Evolutionary conservation across 2,797 vertebrate genomes (phyloP).

Genomic region (Caiman crocodilus): DNA sequence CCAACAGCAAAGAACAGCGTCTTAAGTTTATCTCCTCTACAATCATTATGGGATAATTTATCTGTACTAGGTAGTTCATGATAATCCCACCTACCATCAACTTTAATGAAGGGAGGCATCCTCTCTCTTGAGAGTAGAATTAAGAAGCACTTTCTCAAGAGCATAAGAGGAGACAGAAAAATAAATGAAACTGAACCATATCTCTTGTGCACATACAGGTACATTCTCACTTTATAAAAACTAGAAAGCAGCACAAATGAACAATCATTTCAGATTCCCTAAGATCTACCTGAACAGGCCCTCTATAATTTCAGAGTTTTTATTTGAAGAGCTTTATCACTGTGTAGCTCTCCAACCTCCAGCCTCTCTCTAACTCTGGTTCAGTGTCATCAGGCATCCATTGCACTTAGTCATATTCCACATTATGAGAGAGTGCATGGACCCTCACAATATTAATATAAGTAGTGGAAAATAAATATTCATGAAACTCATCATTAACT

Average conservation of each 20-base stretch:
- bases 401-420: background rate
- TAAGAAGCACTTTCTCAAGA: background rate
- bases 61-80: background rate
- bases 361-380: background rate
- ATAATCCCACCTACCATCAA: background rate
- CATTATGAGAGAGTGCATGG: background rate
- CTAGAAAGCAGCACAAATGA: background rate
- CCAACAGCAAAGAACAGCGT: background rate
- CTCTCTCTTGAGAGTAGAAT: background rate
- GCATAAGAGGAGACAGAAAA: background rate
- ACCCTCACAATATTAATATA: conserved; percentile 12
- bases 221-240: background rate
- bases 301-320: background rate
- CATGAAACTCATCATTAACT: background rate
- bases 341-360: background rate
- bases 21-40: background rate
- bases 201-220: background rate
- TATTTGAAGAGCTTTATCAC: background rate
- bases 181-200: background rate
- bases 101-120: background rate
- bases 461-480: conserved; percentile 59
- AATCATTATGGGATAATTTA: background rate
- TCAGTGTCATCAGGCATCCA: background rate
- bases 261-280: background rate
- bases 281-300: background rate